A percentile compares a stretch with the other conserved stretches of the same genome.
These are phyloP conservation scores for Spheniscus mendiculus DNA, from an alignment of 2,113 vertebrate species.

Conservation along the genomic window DNA sequence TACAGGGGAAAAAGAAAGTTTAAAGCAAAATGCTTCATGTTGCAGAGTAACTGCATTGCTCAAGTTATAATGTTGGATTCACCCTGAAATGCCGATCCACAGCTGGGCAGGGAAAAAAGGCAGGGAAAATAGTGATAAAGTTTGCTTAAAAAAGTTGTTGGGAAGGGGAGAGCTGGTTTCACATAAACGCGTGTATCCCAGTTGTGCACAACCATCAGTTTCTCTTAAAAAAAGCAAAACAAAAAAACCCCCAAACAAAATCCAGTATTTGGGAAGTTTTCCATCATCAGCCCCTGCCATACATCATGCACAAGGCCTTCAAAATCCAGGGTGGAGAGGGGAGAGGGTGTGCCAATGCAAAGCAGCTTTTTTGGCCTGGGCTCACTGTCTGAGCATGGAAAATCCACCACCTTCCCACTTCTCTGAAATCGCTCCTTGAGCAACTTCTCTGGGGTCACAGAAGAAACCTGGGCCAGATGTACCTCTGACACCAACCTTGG, in stretches of 20 bases:
- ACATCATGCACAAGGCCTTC: background rate
- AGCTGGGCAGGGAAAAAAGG: background rate
- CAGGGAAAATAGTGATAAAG: background rate
- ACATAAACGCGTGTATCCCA: fast-evolving
- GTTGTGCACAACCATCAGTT: fast-evolving
- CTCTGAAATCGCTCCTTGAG: background rate
- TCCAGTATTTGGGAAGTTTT: background rate
- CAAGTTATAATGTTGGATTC: background rate
- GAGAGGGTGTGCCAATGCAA: background rate
- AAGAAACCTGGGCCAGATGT: background rate
- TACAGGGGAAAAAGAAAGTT: background rate
- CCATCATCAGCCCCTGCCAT: background rate
- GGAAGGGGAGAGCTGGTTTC: background rate
- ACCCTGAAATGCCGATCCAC: background rate
- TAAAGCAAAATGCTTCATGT: background rate
- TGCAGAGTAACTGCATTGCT: background rate
- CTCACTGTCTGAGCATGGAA: fast-evolving
- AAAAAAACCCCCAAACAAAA: background rate
- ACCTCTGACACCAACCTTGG: background rate
- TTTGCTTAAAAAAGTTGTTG: background rate
- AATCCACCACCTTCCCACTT: background rate
- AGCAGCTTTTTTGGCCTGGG: background rate
- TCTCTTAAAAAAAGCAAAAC: background rate
- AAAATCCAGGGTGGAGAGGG: background rate
- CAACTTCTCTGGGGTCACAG: background rate